Base-by-base conservation (phyloP, 2,113 vertebrate species). In the Ophthalmolycus amberensis region DNA sequence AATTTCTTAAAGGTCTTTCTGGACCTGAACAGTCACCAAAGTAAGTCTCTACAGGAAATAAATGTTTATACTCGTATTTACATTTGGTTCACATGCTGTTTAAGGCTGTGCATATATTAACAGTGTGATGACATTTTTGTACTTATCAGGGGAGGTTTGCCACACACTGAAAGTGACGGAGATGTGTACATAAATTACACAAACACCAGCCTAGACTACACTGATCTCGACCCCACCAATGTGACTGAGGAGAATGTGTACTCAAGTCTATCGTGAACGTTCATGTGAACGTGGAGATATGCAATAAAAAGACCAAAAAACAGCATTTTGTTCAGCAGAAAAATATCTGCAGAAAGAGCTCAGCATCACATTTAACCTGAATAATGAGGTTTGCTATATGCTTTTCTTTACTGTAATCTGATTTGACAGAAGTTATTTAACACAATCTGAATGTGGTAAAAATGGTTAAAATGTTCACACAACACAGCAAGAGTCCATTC, bases 151-250 rank as follows among this genome's bases (percentile, higher is more conserved):
- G 64, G 15, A 67, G 32, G 3, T 52, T 16, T 65, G 18, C 80
- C 76, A 5, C 56, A 83, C 6, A 1, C 2, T 20, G 78, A 75
- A 9, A 0, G 12, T 29, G 85, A 87, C 1, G 56, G 29, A 50
- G 85, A 89, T 5, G 59, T 90, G 40, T 93, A 93, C 90, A 89
- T 94, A 40, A 94, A 93, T 78, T 93, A 91, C 86, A 77, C 81
- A 18, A 44, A 2, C 73, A 76, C 29, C 20, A 79, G 80, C 59
- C 18, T 22, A 5, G 16, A 6, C 67, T 94, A 94, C 83, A 27
- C 11, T 4, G 72, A 92, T 52, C 85, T 92, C 71, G 70, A 91
- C 56, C 77, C 79, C 14, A 9, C 38, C 71, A 82, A 1, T 5
- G 40, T 82, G 42, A 48, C 27, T 9, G 37, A 0, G 6, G 80